These are phyloP conservation scores for Pseudonaja textilis DNA, from an alignment of 2,113 vertebrate genomes.

Conservation along the genomic window DNA sequence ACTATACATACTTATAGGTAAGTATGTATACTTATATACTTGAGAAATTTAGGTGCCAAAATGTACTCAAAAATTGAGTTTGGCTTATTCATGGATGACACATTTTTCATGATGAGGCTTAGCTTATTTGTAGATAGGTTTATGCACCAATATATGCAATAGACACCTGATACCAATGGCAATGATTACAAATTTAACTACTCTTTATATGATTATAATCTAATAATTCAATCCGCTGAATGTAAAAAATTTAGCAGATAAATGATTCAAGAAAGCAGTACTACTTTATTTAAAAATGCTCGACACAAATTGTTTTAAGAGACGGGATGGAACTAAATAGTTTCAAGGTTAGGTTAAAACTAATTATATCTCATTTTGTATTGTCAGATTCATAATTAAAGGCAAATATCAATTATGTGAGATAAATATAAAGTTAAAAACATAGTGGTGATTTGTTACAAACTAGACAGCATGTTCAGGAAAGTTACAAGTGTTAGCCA, in stretches of 20 bases:
- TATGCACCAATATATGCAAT: not conserved
- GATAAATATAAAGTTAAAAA: not conserved
- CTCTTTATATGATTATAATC: not conserved
- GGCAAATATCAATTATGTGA: not conserved
- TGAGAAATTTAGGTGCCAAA: not conserved
- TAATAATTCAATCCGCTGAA: not conserved
- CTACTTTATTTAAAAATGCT: not conserved
- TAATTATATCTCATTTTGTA: constrained; percentile 11
- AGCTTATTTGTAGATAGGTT: not conserved
- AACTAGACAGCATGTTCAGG: not conserved
- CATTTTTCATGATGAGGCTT: not conserved
- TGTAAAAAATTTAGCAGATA: not conserved
- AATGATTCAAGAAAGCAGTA: not conserved
- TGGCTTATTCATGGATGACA: not conserved
- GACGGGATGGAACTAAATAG: not conserved
- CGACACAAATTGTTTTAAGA: not conserved
- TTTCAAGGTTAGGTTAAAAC: not conserved
- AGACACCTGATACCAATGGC: not conserved
- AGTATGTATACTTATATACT: too few species aligned
- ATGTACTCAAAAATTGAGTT: not conserved
- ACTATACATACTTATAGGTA: not conserved
- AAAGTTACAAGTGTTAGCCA: not conserved
- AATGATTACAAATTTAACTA: not conserved
- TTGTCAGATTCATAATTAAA: constrained; percentile 18
- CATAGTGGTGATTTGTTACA: not conserved